A percentile compares a stretch with the other conserved stretches of the same genome.
phyloP scores from a whole-genome alignment of 2,888 invertebrate genomes.

The Acronicta leporina region DNA sequence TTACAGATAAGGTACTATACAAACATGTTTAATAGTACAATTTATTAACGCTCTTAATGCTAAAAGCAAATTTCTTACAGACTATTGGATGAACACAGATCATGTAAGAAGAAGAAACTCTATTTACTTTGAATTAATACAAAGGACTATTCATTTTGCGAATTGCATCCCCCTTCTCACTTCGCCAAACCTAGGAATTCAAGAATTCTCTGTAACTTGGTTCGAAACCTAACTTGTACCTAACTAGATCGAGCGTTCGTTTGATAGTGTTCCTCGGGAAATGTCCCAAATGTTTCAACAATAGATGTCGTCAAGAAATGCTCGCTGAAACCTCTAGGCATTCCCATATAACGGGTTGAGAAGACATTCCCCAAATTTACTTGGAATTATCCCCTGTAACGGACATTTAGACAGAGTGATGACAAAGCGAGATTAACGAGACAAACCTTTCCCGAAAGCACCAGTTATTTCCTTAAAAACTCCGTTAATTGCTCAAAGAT shows the following conservation, averaged over 20 bases:
- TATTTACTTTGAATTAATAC: too few species aligned
- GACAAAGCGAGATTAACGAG: conserved; percentile 54
- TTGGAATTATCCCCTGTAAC: conserved; percentile 31
- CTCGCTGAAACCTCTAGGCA: not conserved
- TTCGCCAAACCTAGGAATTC: too few species aligned
- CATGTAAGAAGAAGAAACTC: too few species aligned
- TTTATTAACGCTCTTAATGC: too few species aligned
- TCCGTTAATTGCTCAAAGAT: conserved; percentile 58
- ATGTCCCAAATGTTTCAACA: conserved; percentile 3
- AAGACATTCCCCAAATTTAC: conserved; percentile 28
- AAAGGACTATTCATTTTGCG: too few species aligned
- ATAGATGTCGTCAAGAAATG: conserved; percentile 4
- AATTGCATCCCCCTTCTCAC: too few species aligned
- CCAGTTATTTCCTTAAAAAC: conserved; percentile 42
- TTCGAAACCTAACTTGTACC: too few species aligned
- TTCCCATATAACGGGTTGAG: conserved; percentile 17
- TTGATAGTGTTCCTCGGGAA: not conserved
- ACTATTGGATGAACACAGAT: too few species aligned
- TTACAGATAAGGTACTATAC: too few species aligned
- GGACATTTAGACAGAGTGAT: conserved; percentile 43
- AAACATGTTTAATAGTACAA: too few species aligned
- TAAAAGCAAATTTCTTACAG: too few species aligned
- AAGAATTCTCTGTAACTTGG: too few species aligned
- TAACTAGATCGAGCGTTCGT: not conserved
- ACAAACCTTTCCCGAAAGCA: conserved; percentile 20